Percentiles rank a stretch among this genome's conserved stretches.
These are phyloP conservation scores for Meteorus cinctellus DNA, from an alignment of 2,888 invertebrate species.

Conservation along the genomic window DNA sequence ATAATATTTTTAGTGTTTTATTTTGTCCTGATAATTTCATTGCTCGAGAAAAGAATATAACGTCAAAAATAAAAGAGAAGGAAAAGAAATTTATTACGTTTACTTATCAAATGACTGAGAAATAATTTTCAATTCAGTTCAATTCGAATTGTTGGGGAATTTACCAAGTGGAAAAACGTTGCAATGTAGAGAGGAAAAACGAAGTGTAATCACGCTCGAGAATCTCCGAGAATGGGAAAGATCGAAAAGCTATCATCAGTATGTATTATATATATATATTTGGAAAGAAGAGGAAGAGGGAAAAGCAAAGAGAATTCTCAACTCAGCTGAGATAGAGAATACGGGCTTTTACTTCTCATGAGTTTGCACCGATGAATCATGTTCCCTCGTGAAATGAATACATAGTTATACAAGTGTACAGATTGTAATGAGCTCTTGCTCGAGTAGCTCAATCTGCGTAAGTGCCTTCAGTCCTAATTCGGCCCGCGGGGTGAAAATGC, in stretches of 20 bases:
- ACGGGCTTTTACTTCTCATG: conserved; percentile 32
- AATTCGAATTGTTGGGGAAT: conserved; percentile 7
- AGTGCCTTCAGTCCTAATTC: conserved; percentile 40
- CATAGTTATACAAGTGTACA: conserved; percentile 27
- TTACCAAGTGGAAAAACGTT: conserved; percentile 33
- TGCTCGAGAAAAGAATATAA: not conserved
- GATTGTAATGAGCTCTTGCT: conserved; percentile 30
- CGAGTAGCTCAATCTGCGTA: conserved; percentile 42
- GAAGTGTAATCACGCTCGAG: conserved; percentile 33
- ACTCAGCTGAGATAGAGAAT: conserved; percentile 8
- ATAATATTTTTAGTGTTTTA: not conserved
- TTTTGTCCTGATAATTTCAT: not conserved
- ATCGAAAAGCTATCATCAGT: conserved; percentile 39
- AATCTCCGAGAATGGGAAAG: conserved; percentile 29
- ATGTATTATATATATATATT: conserved; percentile 9
- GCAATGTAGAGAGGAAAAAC: conserved; percentile 22
- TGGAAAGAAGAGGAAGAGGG: conserved; percentile 1
- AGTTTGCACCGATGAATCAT: conserved; percentile 40
- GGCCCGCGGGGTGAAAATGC: conserved; percentile 34
- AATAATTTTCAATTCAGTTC: conserved; percentile 27
- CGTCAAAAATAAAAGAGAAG: not conserved
- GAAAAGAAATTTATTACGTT: conserved; percentile 9
- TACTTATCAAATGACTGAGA: conserved; percentile 18
- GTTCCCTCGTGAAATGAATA: conserved; percentile 41
- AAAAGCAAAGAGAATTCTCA: not conserved